Evolutionary conservation across 2,888 invertebrate species (phyloP), one percentile per base, ranked within the genome.

Genomic region (Mayetiola destructor): DNA sequence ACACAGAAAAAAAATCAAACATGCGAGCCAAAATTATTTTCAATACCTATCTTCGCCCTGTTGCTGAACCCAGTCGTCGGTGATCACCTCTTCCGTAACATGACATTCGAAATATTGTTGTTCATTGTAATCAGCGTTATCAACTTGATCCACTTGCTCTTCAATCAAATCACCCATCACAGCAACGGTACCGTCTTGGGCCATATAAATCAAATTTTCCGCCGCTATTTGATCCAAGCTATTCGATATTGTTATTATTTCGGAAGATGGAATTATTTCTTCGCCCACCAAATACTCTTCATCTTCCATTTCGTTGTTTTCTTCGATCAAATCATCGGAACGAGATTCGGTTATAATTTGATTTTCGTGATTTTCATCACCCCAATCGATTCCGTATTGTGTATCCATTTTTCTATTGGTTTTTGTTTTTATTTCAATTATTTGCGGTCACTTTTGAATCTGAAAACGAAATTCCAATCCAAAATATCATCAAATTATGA

Each of bases 61-160:
- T 58, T 79, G 75, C 64, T 80, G 77, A 48, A 81, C 84, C 88
- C 88, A 88, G 64, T 85, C 85, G 65, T 88, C 88, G 0, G 87
- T 82, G 16, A 88, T 84, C 1, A 88, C 83, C 69, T 88, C 88
- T 65, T 88, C 87, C 0, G 85, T 84, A 52, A 86, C 85, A 64
- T 78, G 78, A 66, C 77, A 78, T 59, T 80, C 78, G 21, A 77
- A 77, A 64, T 71, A 68, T 32, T 66, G 63, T 14, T 65, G 65
- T 10, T 62, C 62, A 55, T 61, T 60, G 54, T 62, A 61, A 52
- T 64, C 64, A n/a, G 61, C 62, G 48, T 60, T 62, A 21, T 63
- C 63, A 12, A 62, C 64, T 36, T 65, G 63, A 54, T 61, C 58
- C 8, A 64, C 65, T 36, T 64, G 58, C 14, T 66, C 65, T 48